These are phyloP conservation scores for Nothocercus julius DNA, from an alignment of 2,113 vertebrate genomes.

Conservation along the genomic window DNA sequence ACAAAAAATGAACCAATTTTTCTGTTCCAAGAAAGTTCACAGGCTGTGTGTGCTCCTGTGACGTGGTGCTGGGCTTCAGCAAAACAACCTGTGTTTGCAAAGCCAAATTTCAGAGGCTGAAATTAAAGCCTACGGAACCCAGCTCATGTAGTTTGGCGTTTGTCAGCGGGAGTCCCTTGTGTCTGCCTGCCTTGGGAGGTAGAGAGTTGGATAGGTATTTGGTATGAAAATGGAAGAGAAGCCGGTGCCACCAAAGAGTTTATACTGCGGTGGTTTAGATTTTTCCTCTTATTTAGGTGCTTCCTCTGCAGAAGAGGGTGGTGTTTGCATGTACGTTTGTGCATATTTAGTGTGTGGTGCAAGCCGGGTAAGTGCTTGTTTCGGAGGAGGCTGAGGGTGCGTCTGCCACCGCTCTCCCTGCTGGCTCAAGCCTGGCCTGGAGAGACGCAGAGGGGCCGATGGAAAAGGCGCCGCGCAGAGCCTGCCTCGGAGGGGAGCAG, in stretches of 20 bases:
- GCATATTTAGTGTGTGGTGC: accelerated
- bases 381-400: neutral
- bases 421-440: neutral
- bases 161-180: neutral
- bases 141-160: neutral
- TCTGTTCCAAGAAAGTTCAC: accelerated
- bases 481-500: neutral
- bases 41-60: neutral
- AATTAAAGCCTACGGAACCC: neutral
- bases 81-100: accelerated
- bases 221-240: neutral
- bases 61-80: accelerated
- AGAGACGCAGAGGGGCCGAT: neutral
- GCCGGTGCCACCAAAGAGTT: neutral
- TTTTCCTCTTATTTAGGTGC: neutral
- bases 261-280: neutral
- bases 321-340: neutral
- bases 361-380: neutral
- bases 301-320: neutral
- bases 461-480: neutral
- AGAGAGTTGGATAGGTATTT: neutral
- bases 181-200: neutral
- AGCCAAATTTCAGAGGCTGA: neutral
- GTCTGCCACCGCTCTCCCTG: neutral
- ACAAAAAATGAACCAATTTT: neutral